A percentile compares a stretch with the other conserved stretches of the same genome.
Conservation (phyloP, 2,797 vertebrate genomes). For the Clarias laeviceps region DNA sequence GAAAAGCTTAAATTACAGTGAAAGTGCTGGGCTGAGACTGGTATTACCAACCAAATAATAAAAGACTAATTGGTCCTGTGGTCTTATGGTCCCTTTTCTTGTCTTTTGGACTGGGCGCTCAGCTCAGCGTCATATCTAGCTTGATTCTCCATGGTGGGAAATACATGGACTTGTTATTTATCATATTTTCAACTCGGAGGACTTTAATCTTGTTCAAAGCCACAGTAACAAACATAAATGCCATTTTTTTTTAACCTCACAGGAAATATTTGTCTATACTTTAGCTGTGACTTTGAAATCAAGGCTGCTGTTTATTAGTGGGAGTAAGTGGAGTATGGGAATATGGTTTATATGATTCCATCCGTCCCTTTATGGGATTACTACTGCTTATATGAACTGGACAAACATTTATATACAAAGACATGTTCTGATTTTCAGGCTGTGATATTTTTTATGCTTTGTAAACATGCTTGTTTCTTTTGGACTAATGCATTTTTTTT, state of each 20-base stretch:
- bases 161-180: background rate
- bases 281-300: background rate
- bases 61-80: background rate
- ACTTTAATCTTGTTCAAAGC: background rate
- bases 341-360: conserved; percentile 13
- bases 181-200: background rate
- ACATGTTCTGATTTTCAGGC: background rate
- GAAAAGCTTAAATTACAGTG: background rate
- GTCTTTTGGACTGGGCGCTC: background rate
- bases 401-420: conserved; percentile 8
- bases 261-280: conserved; percentile 14
- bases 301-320: conserved; percentile 24
- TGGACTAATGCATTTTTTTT: background rate
- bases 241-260: background rate
- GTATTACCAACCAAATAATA: background rate
- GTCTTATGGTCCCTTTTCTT: background rate
- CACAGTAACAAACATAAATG: background rate
- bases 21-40: background rate
- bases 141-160: background rate
- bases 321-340: conserved; percentile 17
- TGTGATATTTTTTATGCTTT: background rate
- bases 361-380: conserved; percentile 1
- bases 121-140: background rate
- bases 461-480: conserved; percentile 3
- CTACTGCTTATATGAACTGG: conserved; percentile 11